A percentile compares a stretch with the other conserved stretches of the same genome.
Evolutionary conservation across 2,797 vertebrate species (phyloP).

Genomic region (Alfaro cultratus): DNA sequence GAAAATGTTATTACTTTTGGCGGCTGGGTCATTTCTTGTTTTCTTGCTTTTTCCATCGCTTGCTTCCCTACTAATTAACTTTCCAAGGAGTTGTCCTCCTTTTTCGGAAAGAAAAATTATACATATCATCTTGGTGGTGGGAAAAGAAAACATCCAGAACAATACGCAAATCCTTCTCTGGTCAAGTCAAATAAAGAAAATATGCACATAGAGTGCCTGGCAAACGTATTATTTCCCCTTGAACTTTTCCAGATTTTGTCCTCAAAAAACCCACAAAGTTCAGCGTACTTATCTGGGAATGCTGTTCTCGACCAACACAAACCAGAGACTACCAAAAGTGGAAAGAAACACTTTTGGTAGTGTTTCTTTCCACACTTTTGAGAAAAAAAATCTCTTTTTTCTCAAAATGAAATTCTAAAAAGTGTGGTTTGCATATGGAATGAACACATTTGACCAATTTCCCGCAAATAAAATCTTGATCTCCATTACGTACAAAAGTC

Average conservation of each 20-base stretch:
- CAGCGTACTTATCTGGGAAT: neutral
- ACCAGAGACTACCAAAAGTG: neutral
- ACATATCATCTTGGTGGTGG: slow-evolving; percentile 57
- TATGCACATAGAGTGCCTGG: neutral
- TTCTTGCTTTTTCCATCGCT: slow-evolving; percentile 65
- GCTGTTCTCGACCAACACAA: neutral
- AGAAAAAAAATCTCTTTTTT: neutral
- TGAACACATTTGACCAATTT: neutral
- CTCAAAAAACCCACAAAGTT: neutral
- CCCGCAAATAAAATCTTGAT: neutral
- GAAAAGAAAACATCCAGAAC: slow-evolving; percentile 48
- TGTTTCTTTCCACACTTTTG: too few relatives aligned
- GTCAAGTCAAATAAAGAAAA: slow-evolving; percentile 14
- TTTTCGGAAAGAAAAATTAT: slow-evolving; percentile 68
- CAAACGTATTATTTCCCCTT: neutral
- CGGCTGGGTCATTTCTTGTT: slow-evolving; percentile 82
- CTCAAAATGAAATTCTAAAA: neutral
- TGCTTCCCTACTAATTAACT: slow-evolving; percentile 82
- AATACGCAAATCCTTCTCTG: slow-evolving; percentile 30
- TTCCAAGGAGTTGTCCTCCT: slow-evolving; percentile 84
- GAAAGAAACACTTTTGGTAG: neutral
- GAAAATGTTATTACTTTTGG: slow-evolving; percentile 84
- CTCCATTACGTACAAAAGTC: neutral
- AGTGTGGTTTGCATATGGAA: neutral
- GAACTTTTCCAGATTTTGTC: neutral